phyloP scores from a whole-genome alignment of 2,888 invertebrate species.

The Zonitis immaculata region DNA sequence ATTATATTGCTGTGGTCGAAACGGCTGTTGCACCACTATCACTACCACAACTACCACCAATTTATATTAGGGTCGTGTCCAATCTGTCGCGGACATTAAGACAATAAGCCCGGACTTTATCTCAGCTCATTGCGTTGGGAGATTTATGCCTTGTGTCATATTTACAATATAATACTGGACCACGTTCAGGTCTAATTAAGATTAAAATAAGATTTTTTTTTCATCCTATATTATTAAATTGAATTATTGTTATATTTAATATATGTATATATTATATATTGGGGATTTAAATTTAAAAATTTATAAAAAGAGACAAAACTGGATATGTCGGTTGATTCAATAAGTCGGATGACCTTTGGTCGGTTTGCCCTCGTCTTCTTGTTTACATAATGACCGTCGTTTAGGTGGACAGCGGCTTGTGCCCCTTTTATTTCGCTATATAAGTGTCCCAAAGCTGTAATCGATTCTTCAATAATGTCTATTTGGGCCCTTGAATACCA shows the following conservation, averaged over 20 bases:
- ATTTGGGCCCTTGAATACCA: slow-evolving; percentile 31
- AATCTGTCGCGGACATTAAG: slow-evolving; percentile 44
- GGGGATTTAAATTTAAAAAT: too few species aligned
- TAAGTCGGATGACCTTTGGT: slow-evolving; percentile 32
- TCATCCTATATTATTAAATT: background rate
- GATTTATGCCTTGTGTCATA: slow-evolving; percentile 31
- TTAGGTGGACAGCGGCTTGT: slow-evolving; percentile 43
- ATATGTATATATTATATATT: too few species aligned
- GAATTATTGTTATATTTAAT: too few species aligned
- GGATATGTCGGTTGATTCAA: slow-evolving; percentile 37
- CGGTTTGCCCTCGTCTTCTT: slow-evolving; percentile 40
- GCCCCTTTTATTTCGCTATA: slow-evolving; percentile 44
- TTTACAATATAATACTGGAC: slow-evolving; percentile 1
- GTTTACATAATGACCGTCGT: slow-evolving; percentile 48
- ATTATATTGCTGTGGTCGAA: slow-evolving; percentile 15
- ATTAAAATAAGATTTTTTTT: background rate
- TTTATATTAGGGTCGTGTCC: slow-evolving; percentile 43
- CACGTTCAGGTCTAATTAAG: background rate
- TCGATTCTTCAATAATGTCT: slow-evolving; percentile 44
- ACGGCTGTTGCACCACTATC: slow-evolving; percentile 24
- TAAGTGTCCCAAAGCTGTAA: slow-evolving; percentile 43
- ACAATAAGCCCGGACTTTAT: slow-evolving; percentile 42
- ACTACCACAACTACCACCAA: slow-evolving; percentile 23
- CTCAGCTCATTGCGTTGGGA: slow-evolving; percentile 35
- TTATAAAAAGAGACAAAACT: too few species aligned